Percentiles rank a stretch among this genome's conserved stretches.
Conservation (phyloP, 2,888 invertebrate genomes). For the Hyposoter didymator region DNA sequence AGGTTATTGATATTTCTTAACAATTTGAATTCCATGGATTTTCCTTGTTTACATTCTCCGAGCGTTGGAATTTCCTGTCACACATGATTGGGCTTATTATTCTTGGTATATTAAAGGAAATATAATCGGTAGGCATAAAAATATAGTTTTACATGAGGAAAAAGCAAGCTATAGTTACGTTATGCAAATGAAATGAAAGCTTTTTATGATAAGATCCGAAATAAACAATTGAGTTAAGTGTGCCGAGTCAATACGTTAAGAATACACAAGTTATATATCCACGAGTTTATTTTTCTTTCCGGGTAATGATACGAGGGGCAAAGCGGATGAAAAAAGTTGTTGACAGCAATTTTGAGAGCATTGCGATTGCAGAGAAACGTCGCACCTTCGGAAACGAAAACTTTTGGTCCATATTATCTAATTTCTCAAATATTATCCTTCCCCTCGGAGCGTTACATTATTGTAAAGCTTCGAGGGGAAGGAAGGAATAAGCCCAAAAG, state of each 20-base stretch:
- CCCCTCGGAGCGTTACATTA: too few species aligned
- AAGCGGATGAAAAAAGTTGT: not conserved
- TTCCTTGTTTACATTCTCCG: slow-evolving; percentile 11
- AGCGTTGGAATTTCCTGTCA: not conserved
- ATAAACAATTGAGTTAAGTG: not conserved
- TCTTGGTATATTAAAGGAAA: not conserved
- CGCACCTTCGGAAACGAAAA: not conserved
- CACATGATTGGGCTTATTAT: not conserved
- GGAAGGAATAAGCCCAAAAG: too few species aligned
- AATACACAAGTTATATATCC: not conserved
- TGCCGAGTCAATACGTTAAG: not conserved
- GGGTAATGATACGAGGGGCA: not conserved
- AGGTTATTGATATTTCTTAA: slow-evolving; percentile 23
- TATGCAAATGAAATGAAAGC: not conserved
- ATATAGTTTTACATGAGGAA: not conserved
- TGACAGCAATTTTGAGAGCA: not conserved
- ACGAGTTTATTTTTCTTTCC: not conserved
- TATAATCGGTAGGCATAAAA: not conserved
- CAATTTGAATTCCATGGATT: not conserved
- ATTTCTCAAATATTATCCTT: too few species aligned
- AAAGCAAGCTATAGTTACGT: not conserved
- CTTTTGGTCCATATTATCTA: not conserved
- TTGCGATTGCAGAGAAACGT: not conserved
- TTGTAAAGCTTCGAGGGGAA: too few species aligned
- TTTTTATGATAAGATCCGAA: too few species aligned